phyloP scores from a whole-genome alignment of 1,140 invertebrate genomes.

The Calliphora vicina region DNA sequence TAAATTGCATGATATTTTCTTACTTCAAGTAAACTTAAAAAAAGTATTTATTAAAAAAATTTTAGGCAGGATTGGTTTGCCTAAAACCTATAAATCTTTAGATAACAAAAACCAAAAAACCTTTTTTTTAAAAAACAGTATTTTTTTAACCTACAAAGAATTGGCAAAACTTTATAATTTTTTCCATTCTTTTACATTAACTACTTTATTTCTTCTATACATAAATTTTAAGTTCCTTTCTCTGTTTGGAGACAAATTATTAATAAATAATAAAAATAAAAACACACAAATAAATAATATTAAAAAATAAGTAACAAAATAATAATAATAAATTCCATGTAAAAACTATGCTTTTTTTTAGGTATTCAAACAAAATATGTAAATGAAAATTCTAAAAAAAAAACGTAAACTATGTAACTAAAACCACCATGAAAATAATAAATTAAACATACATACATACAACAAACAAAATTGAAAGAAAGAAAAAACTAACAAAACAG shows the following conservation, averaged over 20 bases:
- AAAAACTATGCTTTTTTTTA: neutral
- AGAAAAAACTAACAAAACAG: slow-evolving; percentile 9
- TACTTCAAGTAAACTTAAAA: too few species aligned
- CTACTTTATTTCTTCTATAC: neutral
- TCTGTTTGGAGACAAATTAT: slow-evolving; percentile 24
- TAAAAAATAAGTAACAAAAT: neutral
- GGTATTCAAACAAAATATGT: neutral
- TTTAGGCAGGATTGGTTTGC: too few species aligned
- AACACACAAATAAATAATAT: slow-evolving; percentile 5
- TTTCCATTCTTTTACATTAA: too few species aligned
- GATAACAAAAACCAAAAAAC: too few species aligned
- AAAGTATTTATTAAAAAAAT: too few species aligned
- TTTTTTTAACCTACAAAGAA: neutral
- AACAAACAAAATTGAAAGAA: slow-evolving; percentile 23
- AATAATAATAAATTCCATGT: slow-evolving; percentile 15
- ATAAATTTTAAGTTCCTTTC: slow-evolving; percentile 38
- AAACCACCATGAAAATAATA: slow-evolving; percentile 44
- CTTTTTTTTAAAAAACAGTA: too few species aligned
- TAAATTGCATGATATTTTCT: too few species aligned
- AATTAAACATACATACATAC: too few species aligned
- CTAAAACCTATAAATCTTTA: too few species aligned
- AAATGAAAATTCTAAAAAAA: slow-evolving; percentile 37
- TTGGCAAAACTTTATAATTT: neutral
- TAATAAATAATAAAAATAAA: neutral
- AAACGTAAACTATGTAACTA: slow-evolving; percentile 38